These are phyloP conservation scores for Tryphoninae sp. DNA, from an alignment of 2,888 invertebrate genomes.

Conservation along the genomic window DNA sequence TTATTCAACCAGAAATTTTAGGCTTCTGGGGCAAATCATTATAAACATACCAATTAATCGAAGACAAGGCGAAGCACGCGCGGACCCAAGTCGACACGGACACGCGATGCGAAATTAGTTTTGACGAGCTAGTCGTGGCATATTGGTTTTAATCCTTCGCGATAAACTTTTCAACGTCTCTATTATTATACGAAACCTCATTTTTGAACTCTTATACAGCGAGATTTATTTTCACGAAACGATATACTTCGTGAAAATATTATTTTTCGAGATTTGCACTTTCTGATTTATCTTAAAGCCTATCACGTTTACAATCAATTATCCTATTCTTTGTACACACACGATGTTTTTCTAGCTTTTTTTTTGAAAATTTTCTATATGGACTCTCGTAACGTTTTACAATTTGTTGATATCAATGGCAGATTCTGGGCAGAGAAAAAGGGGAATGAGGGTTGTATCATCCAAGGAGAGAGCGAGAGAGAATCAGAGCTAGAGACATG, in stretches of 20 bases:
- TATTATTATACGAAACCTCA: too few species aligned
- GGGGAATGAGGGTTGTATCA: slow-evolving; percentile 41
- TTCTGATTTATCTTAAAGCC: not conserved
- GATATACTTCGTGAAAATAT: not conserved
- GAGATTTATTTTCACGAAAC: too few species aligned
- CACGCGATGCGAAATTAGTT: slow-evolving; percentile 50
- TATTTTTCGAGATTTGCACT: not conserved
- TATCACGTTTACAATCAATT: not conserved
- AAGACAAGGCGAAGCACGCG: slow-evolving; percentile 40
- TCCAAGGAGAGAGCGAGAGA: slow-evolving; percentile 6
- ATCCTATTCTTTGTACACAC: not conserved
- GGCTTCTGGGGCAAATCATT: slow-evolving; percentile 14
- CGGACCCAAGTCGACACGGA: slow-evolving; percentile 6
- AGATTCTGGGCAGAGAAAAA: slow-evolving; percentile 45
- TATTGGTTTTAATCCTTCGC: slow-evolving; percentile 18
- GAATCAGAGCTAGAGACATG: too few species aligned
- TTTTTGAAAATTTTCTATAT: not conserved
- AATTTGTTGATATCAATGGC: slow-evolving; percentile 45
- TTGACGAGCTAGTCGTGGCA: slow-evolving; percentile 31
- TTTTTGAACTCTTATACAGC: too few species aligned
- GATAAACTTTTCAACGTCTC: not conserved
- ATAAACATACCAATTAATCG: slow-evolving; percentile 53
- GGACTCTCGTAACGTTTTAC: slow-evolving; percentile 45
- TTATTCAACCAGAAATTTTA: slow-evolving; percentile 11
- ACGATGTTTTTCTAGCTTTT: not conserved